Conservation (phyloP, 2,888 invertebrate species). For the Alcis repandata region DNA sequence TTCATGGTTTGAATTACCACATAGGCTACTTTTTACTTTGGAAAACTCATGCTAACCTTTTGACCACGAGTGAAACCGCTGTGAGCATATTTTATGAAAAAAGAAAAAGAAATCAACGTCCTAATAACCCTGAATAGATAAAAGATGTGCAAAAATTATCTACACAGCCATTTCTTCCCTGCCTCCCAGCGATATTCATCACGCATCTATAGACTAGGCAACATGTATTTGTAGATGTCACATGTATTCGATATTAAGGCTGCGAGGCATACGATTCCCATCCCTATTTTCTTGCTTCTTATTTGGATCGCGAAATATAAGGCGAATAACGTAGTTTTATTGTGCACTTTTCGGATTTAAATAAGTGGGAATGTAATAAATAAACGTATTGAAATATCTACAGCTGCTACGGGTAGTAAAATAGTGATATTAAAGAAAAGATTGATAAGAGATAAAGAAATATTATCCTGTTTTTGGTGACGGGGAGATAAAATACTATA, state of each 20-base stretch:
- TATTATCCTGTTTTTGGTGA: too few species aligned
- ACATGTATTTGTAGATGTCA: slow-evolving; percentile 7
- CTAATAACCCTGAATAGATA: background rate
- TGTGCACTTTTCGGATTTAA: slow-evolving; percentile 9
- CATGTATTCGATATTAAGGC: slow-evolving; percentile 20
- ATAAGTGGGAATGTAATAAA: background rate
- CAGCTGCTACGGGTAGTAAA: background rate
- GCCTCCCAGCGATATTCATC: background rate
- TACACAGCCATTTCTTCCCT: background rate
- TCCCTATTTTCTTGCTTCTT: background rate
- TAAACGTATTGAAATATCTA: background rate
- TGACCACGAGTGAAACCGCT: too few species aligned
- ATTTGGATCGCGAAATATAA: background rate
- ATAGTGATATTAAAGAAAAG: background rate
- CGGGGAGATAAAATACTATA: too few species aligned
- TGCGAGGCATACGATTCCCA: slow-evolving; percentile 18
- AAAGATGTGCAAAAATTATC: background rate
- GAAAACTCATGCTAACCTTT: too few species aligned
- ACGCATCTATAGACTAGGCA: background rate
- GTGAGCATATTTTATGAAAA: too few species aligned
- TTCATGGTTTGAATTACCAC: too few species aligned
- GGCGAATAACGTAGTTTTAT: slow-evolving; percentile 2
- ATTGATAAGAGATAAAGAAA: background rate
- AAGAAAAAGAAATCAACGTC: too few species aligned
- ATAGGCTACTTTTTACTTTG: too few species aligned